Evolutionary conservation across 2,888 invertebrate species (phyloP).

Genomic region (Gandaritis pyraliata): DNA sequence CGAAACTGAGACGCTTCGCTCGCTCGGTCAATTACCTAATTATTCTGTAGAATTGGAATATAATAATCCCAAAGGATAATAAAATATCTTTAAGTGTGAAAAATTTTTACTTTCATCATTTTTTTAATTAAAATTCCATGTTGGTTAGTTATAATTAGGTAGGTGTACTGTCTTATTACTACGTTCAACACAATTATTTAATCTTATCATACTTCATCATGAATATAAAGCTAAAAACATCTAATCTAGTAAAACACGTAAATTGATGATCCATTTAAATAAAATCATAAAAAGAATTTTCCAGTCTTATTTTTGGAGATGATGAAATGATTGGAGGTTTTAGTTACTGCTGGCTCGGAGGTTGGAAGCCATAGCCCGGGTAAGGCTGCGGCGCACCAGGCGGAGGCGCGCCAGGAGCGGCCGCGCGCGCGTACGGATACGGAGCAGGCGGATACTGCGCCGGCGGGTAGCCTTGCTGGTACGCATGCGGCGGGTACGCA

Average conservation of each 20-base stretch:
- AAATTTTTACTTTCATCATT: too few species aligned
- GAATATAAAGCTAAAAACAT: constrained; percentile 14
- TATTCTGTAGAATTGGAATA: too few species aligned
- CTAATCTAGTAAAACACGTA: constrained; percentile 9
- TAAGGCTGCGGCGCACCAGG: constrained; percentile 90
- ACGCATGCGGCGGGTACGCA: constrained; percentile 81
- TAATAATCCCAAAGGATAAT: too few species aligned
- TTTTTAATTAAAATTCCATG: background rate
- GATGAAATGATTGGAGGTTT: constrained; percentile 19
- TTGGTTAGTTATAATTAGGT: too few species aligned
- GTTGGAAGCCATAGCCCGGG: constrained; percentile 91
- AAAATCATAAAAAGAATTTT: constrained; percentile 1
- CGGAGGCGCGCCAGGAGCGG: constrained; percentile 87
- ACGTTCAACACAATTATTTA: constrained; percentile 8
- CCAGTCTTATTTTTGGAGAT: constrained; percentile 6
- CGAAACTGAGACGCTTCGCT: too few species aligned
- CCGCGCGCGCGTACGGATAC: constrained; percentile 84
- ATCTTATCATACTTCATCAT: constrained; percentile 6
- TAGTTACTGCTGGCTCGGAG: constrained; percentile 86
- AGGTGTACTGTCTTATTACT: background rate
- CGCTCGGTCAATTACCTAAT: too few species aligned
- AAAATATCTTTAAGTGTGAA: too few species aligned
- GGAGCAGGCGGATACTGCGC: constrained; percentile 84
- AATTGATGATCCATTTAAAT: constrained; percentile 17
- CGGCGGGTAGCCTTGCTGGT: constrained; percentile 81